Evolutionary conservation across 2,113 vertebrate species (phyloP).

Genomic region (Scomber colias): DNA sequence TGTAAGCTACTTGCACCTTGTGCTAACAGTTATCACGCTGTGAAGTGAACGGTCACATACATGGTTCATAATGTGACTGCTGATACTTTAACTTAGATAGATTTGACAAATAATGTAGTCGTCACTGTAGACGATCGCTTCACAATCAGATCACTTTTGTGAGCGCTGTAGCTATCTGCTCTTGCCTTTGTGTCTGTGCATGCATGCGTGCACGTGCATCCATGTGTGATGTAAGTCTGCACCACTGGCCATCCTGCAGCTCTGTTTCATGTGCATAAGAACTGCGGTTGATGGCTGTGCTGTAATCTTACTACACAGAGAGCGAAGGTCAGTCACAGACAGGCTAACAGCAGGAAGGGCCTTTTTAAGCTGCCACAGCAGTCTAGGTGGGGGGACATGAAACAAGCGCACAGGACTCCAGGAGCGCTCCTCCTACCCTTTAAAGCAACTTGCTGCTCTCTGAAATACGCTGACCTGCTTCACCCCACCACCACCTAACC

Average conservation of each 20-base stretch:
- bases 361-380: conserved; percentile 74
- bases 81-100: background rate
- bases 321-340: conserved; percentile 80
- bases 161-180: background rate
- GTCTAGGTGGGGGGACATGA: conserved; percentile 73
- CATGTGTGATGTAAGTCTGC: conserved; percentile 38
- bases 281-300: conserved; percentile 55
- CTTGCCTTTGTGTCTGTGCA: conserved; percentile 37
- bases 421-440: conserved; percentile 42
- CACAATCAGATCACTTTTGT: conserved; percentile 4
- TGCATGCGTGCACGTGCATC: conserved; percentile 28
- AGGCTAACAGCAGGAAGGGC: conserved; percentile 74
- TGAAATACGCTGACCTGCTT: conserved; percentile 42
- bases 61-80: background rate
- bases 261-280: conserved; percentile 75
- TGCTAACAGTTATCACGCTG: background rate
- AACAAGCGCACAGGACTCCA: conserved; percentile 60
- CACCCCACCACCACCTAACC: background rate
- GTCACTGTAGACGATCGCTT: background rate
- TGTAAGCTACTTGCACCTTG: background rate
- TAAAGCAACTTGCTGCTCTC: conserved; percentile 56
- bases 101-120: background rate
- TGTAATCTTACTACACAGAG: conserved; percentile 81
- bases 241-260: conserved; percentile 30
- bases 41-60: background rate